A percentile compares a stretch with the other conserved stretches of the same genome.
Conservation (phyloP, 2,888 invertebrate genomes). For the Meghimatium bilineatum region DNA sequence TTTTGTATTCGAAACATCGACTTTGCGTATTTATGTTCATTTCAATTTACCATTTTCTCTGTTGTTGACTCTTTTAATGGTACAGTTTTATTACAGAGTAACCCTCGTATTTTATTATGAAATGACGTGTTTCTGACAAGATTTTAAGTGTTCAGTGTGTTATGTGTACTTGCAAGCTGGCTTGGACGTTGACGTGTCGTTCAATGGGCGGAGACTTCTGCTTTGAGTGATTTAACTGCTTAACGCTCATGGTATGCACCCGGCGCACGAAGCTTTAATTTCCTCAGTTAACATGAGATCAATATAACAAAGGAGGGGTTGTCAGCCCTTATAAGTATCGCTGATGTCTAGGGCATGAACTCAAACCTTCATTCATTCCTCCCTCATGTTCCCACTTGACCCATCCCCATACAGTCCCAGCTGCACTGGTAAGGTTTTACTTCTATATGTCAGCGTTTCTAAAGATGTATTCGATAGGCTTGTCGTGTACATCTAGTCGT, state of each 20-base stretch:
- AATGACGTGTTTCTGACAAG: neutral
- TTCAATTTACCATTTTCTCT: too few species aligned
- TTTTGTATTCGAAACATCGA: too few species aligned
- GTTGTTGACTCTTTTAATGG: too few species aligned
- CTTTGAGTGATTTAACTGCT: constrained; percentile 29
- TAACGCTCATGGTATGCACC: constrained; percentile 1
- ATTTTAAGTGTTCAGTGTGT: neutral
- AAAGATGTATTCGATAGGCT: too few species aligned
- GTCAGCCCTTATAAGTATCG: constrained; percentile 7
- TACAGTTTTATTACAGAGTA: too few species aligned
- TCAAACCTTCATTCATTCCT: neutral
- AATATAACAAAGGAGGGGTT: constrained; percentile 7
- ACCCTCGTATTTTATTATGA: too few species aligned
- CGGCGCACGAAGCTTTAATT: neutral
- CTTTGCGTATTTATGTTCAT: too few species aligned
- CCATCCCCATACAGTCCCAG: neutral
- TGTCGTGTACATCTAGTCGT: too few species aligned
- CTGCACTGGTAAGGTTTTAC: neutral
- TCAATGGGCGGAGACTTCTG: constrained; percentile 8
- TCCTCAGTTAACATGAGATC: constrained; percentile 5
- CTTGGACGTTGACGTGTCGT: neutral
- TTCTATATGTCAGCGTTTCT: too few species aligned
- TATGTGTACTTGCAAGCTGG: neutral
- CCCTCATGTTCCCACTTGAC: neutral
- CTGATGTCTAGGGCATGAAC: neutral